Evolutionary conservation across 2,888 invertebrate species (phyloP), one percentile per base, ranked within the genome.

Genomic region (Drosophila borborema): DNA sequence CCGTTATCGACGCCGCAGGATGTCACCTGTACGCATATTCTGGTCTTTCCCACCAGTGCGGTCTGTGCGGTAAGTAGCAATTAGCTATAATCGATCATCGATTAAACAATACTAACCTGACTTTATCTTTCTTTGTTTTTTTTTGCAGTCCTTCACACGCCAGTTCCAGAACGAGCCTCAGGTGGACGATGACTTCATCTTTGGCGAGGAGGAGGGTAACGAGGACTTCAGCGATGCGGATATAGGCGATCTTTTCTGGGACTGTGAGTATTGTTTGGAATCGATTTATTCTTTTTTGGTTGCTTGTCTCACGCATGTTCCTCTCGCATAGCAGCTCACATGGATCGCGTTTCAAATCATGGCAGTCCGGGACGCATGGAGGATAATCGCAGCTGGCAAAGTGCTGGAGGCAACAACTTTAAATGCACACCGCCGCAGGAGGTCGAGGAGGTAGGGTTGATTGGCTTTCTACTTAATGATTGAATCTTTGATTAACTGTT

Each of bases 1-100:
- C 97, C 97, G 81, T 94, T 99, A 89, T 97, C 97, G 86, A 99
- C 99, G 71, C 99, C 99, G 8, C 96, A 98, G 78, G 99, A 99
- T 94, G 98, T 98, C 76, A 97, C 98, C 66, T 98, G 98, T 92
- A 99, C 99, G 70, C 99, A 99, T 93, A 99, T 99, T 83, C 95
- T 99, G 84, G 99, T 99, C 83, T 99, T 99, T 94, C 99, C 99
- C 58, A 99, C 99, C 46, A 99, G 98, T 72, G 98, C 98, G 49
- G 97, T 97, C 66, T 97, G 98, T 69, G 97, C 97, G 95, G 97
- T 97, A 92, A 87, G 90, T 74, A n/a, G 2, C 14, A 14, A 20
- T 40, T 40, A 40, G 1, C 8, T n/a, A n/a, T 41, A 8, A 55
- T 18, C 28, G 28, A 23, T 23, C n/a, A 48, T 23, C 20, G n/a